Evolutionary conservation across 2,113 vertebrate genomes (phyloP).

Genomic region (Leucopsar rothschildi): DNA sequence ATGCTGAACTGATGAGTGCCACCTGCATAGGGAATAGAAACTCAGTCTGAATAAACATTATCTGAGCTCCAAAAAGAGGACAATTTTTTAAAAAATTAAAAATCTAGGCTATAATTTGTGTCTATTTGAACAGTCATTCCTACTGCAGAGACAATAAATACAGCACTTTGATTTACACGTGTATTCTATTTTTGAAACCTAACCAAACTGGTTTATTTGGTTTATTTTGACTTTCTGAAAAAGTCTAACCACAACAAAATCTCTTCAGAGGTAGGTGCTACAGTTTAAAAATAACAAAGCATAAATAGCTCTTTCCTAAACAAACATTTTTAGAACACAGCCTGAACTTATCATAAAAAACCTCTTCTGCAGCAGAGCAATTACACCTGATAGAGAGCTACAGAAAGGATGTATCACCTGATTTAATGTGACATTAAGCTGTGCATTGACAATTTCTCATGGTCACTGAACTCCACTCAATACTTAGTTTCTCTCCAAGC

Average conservation of each 20-base stretch:
- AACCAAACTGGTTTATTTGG: conserved; percentile 50
- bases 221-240: conserved; percentile 63
- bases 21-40: not conserved
- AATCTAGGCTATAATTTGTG: not conserved
- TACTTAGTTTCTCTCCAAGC: not conserved
- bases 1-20: not conserved
- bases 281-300: conserved; percentile 40
- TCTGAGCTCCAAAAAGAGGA: not conserved
- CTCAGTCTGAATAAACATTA: not conserved
- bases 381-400: not conserved
- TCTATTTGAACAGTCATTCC: not conserved
- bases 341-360: not conserved
- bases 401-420: not conserved
- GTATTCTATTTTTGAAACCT: conserved; percentile 49
- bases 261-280: not conserved
- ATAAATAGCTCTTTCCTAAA: conserved; percentile 32
- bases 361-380: not conserved
- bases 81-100: not conserved
- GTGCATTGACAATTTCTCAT: not conserved
- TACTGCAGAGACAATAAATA: conserved; percentile 26
- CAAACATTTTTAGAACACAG: not conserved
- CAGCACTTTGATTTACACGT: conserved; percentile 14
- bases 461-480: not conserved
- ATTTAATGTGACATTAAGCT: not conserved
- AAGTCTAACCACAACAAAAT: conserved; percentile 58